These are phyloP conservation scores for Patella ulyssiponensis DNA, from an alignment of 2,888 invertebrate genomes.

Conservation along the genomic window DNA sequence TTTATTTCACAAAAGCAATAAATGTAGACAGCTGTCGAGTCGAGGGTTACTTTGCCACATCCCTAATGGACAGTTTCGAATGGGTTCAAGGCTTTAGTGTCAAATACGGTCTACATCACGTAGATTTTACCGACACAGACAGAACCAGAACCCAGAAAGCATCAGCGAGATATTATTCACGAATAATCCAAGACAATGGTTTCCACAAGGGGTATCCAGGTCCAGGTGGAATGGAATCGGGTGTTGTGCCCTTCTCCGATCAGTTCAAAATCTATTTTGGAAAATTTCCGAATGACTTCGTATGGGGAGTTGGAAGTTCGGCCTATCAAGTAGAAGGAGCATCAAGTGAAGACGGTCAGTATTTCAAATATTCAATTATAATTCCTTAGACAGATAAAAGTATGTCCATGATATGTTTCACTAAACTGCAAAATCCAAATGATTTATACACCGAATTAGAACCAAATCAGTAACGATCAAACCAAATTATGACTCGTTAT, in stretches of 20 bases:
- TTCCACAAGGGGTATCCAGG: conserved; percentile 40
- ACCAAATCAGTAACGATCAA: too few species aligned
- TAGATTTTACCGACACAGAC: conserved; percentile 80
- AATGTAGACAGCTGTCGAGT: conserved; percentile 59
- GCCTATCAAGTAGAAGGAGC: conserved; percentile 78
- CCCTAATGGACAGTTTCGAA: conserved; percentile 87
- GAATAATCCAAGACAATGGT: conserved; percentile 49
- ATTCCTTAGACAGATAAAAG: too few species aligned
- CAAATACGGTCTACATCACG: conserved; percentile 80
- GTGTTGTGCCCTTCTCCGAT: conserved; percentile 32
- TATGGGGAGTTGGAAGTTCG: conserved; percentile 71
- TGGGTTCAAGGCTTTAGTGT: conserved; percentile 84
- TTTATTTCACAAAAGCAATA: conserved; percentile 31
- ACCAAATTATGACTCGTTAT: too few species aligned
- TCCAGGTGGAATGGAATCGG: conserved; percentile 44
- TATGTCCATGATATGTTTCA: too few species aligned
- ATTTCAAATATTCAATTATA: background rate
- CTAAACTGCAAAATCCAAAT: too few species aligned
- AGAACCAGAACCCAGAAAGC: conserved; percentile 80
- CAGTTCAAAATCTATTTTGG: conserved; percentile 43
- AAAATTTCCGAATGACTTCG: conserved; percentile 44
- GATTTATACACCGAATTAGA: too few species aligned
- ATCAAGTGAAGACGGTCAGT: conserved; percentile 74
- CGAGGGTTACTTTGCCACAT: conserved; percentile 82
- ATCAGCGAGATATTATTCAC: conserved; percentile 72